Conservation (phyloP, 2,888 invertebrate species). For the Caenorhabditis sulstoni region DNA sequence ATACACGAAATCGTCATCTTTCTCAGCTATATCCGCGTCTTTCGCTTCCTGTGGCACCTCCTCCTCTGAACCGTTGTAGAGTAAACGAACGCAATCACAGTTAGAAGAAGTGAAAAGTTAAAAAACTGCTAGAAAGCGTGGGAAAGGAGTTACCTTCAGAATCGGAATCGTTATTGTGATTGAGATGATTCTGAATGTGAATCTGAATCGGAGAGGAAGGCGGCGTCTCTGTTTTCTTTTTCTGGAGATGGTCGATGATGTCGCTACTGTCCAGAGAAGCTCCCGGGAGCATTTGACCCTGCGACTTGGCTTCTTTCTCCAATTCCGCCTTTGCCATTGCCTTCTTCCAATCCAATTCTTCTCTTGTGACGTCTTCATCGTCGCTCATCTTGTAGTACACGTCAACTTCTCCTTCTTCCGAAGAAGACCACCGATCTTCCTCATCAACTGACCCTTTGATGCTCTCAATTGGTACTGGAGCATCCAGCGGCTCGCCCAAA, state of each 20-base stretch:
- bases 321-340: conserved; percentile 49
- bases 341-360: conserved; percentile 64
- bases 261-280: background rate
- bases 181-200: conserved; percentile 43
- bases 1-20: conserved; percentile 70
- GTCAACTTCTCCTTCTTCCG: conserved; percentile 71
- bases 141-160: conserved; percentile 46
- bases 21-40: conserved; percentile 46
- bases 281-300: conserved; percentile 39
- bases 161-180: conserved; percentile 49
- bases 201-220: conserved; percentile 54
- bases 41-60: conserved; percentile 59
- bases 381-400: conserved; percentile 74
- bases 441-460: conserved; percentile 49
- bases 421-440: conserved; percentile 66
- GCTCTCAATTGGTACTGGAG: conserved; percentile 57
- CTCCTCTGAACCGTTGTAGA: conserved; percentile 57
- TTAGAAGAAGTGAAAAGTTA: conserved; percentile 1
- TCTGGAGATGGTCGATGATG: background rate
- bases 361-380: conserved; percentile 68
- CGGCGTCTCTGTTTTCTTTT: conserved; percentile 51
- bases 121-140: background rate
- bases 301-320: conserved; percentile 42
- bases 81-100: conserved; percentile 8
- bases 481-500: conserved; percentile 53